Base-by-base conservation (phyloP, 23 tunicate species). In the Oikopleura dioica region DNA sequence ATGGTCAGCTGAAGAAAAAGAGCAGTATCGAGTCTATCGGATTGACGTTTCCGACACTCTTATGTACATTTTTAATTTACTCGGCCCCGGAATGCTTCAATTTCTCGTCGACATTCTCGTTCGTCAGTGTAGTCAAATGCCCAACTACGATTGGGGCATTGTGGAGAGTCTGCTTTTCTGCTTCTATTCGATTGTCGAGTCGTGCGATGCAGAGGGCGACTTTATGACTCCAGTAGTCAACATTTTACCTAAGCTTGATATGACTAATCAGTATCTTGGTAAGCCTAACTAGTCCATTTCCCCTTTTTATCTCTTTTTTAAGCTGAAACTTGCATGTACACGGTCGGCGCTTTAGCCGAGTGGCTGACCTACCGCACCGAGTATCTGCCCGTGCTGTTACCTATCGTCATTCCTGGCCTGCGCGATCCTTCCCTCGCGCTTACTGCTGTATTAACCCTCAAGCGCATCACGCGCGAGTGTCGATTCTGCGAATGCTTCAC, bases 41-140 rank as follows among this genome's bases (percentile, higher is more conserved):
- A 81, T 94, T 37, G 99, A 94, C 77, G 82, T 94, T 1, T 94
- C 99, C 0, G 99, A 94, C 59, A 78, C 95, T 35, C 68, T 94
- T 38, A 94, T 86, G 99, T 94, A 85, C 69, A 68, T 94, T 0
- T 38, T 81, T 16, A 83, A 86, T 24, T 50, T 94, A 80, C 83
- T 94, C 1, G 85, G 85, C 35, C 37, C 68, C 16, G 38, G 76
- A 4, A 75, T 94, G 78, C 72, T 94, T 2, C 36, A 68, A 28
- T 88, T 51, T 81, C 72, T 86, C 36, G 83, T 85, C 35, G 75
- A 63, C 1, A 76, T 79, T 35, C 68, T 94, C 23, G 44, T 69
- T 37, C 76, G 68, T 23, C 68, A 36, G 0, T 63, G 76, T 33
- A 34, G 36, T 1, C 4, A 23, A 23, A 31, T 5, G 32, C 72